Percentiles rank a stretch among this genome's conserved stretches.
These are phyloP conservation scores for Phenganax subtilis DNA, from an alignment of 92 coral and sea anemone genomes.

Conservation along the genomic window DNA sequence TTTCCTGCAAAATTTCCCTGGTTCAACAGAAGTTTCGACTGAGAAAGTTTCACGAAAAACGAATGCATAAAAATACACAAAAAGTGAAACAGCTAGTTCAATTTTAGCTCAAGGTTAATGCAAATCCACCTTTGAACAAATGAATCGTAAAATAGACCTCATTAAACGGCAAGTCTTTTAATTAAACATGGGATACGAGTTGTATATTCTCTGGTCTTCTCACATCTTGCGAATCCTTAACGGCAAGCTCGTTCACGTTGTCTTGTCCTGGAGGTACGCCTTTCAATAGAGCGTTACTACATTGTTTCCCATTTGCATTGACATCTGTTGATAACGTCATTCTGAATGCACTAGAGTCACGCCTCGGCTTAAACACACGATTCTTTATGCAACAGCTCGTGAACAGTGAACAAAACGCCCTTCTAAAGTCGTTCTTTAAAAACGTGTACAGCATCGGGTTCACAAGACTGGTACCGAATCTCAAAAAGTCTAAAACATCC, in stretches of 20 bases:
- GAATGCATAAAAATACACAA: too few relatives aligned
- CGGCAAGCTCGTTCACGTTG: background rate
- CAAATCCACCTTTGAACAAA: too few relatives aligned
- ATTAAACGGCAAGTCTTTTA: background rate
- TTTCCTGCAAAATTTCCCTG: too few relatives aligned
- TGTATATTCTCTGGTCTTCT: background rate
- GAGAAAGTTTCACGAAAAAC: too few relatives aligned
- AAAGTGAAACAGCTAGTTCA: too few relatives aligned
- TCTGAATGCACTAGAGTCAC: background rate
- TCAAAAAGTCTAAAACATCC: conserved; percentile 65
- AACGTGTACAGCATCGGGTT: conserved; percentile 94
- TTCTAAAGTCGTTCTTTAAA: conserved; percentile 82
- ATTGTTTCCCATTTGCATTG: background rate
- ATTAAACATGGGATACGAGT: background rate
- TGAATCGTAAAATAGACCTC: too few relatives aligned
- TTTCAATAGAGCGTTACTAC: background rate
- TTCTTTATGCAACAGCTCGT: conserved; percentile 38
- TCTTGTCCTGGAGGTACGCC: background rate
- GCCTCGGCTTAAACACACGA: background rate
- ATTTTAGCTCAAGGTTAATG: too few relatives aligned
- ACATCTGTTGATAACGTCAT: conserved; percentile 22
- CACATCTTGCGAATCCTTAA: background rate
- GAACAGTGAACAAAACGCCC: conserved; percentile 64
- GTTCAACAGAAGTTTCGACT: too few relatives aligned
- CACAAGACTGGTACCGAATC: conserved; percentile 72